Conservation (phyloP, 2,113 vertebrate species). For the Megaceryle maxima region DNA sequence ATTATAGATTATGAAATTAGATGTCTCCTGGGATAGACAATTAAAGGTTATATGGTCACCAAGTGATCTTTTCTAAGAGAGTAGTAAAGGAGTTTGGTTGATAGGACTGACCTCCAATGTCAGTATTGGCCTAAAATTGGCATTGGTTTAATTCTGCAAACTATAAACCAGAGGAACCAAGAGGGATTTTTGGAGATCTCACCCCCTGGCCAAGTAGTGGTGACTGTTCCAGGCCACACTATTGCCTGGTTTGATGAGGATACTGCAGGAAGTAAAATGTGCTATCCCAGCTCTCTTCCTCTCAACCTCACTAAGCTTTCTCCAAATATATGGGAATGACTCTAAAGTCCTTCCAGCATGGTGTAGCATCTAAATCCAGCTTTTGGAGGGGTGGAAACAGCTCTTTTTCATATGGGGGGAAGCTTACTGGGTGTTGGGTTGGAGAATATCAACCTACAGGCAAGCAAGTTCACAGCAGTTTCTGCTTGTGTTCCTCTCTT, state of each 20-base stretch:
- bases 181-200: not conserved
- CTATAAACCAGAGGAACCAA: not conserved
- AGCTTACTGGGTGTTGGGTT: not conserved
- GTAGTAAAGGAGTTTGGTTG: not conserved
- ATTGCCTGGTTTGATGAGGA: accelerated
- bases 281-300: not conserved
- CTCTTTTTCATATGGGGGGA: not conserved
- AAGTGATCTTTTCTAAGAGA: not conserved
- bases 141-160: not conserved
- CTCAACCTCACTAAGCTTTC: not conserved
- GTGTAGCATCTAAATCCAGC: not conserved
- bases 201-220: not conserved
- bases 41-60: not conserved
- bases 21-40: not conserved
- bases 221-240: not conserved
- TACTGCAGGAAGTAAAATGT: not conserved
- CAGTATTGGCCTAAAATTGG: not conserved
- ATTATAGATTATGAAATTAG: slow-evolving; percentile 4
- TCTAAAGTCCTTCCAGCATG: not conserved
- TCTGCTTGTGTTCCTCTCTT: not conserved
- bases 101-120: not conserved
- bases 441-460: not conserved
- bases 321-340: not conserved
- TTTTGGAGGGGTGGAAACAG: not conserved
- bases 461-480: not conserved